Evolutionary conservation across 2,888 invertebrate species (phyloP).

Genomic region (Ypsolopha scabrella): DNA sequence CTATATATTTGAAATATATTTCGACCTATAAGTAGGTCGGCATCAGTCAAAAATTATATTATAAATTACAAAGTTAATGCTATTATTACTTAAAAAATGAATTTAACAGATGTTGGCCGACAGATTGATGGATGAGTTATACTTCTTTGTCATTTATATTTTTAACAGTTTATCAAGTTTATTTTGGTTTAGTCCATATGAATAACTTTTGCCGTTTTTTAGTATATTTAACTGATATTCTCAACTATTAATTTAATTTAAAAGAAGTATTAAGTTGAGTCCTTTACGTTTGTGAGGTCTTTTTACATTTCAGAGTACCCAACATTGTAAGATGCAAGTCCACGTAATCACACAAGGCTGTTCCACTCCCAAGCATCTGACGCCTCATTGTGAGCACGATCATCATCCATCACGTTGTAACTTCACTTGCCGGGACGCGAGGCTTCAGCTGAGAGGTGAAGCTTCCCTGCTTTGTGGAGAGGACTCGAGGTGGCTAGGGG

Average conservation of each 20-base stretch:
- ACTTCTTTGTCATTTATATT: too few species aligned
- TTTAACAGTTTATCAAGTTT: too few species aligned
- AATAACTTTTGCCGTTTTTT: too few species aligned
- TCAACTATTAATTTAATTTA: conserved; percentile 1
- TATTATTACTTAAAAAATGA: too few species aligned
- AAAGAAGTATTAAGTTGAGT: conserved; percentile 7
- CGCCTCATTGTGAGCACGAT: conserved; percentile 32
- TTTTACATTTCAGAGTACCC: conserved; percentile 36
- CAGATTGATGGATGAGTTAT: too few species aligned
- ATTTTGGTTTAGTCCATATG: too few species aligned
- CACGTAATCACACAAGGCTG: conserved; percentile 52
- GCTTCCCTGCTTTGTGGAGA: conserved; percentile 31
- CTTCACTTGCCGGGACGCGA: conserved; percentile 43
- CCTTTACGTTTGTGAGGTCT: conserved; percentile 8
- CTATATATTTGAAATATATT: too few species aligned
- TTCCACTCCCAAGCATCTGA: conserved; percentile 38
- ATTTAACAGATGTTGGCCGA: too few species aligned
- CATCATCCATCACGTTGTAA: conserved; percentile 30
- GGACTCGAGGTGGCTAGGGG: conserved; percentile 42
- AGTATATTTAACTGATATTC: background rate
- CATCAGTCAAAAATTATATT: too few species aligned
- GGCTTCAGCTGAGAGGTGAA: conserved; percentile 31
- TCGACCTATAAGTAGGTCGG: too few species aligned
- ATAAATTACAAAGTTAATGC: too few species aligned
- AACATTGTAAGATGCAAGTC: conserved; percentile 53